Evolutionary conservation across 2,888 invertebrate genomes (phyloP).

Genomic region (Aspidiotus rigidus): DNA sequence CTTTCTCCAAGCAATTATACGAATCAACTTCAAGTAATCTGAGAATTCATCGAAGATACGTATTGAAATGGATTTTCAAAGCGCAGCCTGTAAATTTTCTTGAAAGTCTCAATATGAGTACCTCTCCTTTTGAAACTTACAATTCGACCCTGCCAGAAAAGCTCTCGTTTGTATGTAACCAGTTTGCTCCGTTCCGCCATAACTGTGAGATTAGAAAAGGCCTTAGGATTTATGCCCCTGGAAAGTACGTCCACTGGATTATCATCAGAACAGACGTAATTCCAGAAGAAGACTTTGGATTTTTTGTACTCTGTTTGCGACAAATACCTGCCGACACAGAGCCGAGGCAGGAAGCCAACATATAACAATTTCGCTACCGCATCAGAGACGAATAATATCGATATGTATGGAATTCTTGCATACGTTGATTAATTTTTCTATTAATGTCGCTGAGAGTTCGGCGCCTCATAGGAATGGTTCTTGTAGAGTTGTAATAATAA

Average conservation of each 20-base stretch:
- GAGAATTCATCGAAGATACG: too few relatives aligned
- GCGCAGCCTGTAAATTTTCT: not conserved
- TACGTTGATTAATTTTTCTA: not conserved
- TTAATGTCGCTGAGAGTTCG: constrained; percentile 27
- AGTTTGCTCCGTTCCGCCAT: constrained; percentile 5
- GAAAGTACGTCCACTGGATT: constrained; percentile 15
- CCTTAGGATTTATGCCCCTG: not conserved
- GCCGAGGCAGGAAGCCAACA: not conserved
- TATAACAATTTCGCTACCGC: not conserved
- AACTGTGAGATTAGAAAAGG: not conserved
- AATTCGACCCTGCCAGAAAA: not conserved
- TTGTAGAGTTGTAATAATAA: constrained; percentile 31
- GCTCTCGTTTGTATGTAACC: not conserved
- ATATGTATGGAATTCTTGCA: not conserved
- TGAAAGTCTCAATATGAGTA: not conserved
- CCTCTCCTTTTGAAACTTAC: not conserved
- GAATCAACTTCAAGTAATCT: too few relatives aligned
- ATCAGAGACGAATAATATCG: not conserved
- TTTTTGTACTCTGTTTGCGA: not conserved
- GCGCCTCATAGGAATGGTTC: constrained; percentile 35
- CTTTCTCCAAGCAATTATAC: too few relatives aligned
- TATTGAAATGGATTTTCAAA: too few relatives aligned
- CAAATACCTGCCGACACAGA: constrained; percentile 29
- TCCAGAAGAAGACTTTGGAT: not conserved
- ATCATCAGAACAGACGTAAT: not conserved